These are phyloP conservation scores for Glossophaga mutica DNA, from an alignment of 2,797 vertebrate species.

Conservation along the genomic window DNA sequence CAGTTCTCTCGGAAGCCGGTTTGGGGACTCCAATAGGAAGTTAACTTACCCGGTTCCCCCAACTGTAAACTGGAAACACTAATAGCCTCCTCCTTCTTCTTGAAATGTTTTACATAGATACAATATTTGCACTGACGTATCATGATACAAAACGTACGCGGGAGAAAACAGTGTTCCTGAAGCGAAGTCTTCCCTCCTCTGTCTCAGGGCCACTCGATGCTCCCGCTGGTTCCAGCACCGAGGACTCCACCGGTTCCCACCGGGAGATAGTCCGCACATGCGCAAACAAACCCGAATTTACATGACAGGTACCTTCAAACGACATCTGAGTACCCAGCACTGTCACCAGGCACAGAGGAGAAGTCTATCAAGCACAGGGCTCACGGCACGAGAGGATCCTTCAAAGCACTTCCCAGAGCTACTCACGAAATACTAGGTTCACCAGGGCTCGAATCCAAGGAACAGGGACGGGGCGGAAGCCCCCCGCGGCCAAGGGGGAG, in stretches of 20 bases:
- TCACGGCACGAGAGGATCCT: background rate
- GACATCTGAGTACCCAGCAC: background rate
- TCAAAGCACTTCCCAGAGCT: background rate
- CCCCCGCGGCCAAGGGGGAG: background rate
- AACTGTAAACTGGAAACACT: background rate
- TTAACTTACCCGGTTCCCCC: background rate
- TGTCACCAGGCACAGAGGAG: background rate
- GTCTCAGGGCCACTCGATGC: background rate
- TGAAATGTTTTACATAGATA: background rate
- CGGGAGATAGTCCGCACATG: background rate
- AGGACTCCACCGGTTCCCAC: background rate
- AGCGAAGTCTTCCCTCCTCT: background rate
- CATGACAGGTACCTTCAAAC: background rate
- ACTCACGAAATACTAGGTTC: background rate
- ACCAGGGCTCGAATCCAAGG: background rate
- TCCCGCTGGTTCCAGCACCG: background rate
- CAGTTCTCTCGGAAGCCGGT: background rate
- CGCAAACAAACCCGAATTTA: background rate
- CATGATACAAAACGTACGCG: background rate
- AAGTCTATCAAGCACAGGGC: background rate
- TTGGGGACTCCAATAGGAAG: background rate
- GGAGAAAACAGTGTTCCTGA: background rate
- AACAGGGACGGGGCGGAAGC: background rate
- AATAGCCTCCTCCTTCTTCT: background rate
- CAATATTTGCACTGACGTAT: background rate